These are phyloP conservation scores for Caenorhabditis becei DNA, from an alignment of 2,888 invertebrate genomes.

Conservation along the genomic window DNA sequence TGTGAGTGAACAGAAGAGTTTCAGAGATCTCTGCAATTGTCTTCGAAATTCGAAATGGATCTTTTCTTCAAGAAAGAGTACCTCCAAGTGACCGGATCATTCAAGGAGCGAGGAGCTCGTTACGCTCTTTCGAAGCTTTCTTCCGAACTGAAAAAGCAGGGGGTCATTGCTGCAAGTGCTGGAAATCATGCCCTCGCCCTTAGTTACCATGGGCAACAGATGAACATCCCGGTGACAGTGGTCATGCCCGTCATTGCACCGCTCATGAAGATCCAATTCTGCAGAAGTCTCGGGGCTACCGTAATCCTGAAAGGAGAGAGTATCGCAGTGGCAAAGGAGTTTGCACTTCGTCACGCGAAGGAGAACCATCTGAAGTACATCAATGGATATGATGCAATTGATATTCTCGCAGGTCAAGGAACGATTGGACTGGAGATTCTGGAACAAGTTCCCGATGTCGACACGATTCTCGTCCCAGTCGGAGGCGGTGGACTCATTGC, in stretches of 20 bases:
- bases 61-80: slow-evolving; percentile 95
- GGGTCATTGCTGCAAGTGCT: slow-evolving; percentile 78
- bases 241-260: slow-evolving; percentile 97
- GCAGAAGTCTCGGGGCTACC: slow-evolving; percentile 89
- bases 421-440: slow-evolving; percentile 94
- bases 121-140: slow-evolving; percentile 68
- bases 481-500: slow-evolving; percentile 96
- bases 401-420: slow-evolving; percentile 95
- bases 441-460: slow-evolving; percentile 89
- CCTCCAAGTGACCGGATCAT: slow-evolving; percentile 95
- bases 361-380: slow-evolving; percentile 89
- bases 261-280: slow-evolving; percentile 95
- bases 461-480: slow-evolving; percentile 93
- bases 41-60: slow-evolving; percentile 88
- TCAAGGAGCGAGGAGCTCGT: slow-evolving; percentile 93
- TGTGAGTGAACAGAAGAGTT: slow-evolving; percentile 65
- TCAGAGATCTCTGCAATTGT: slow-evolving; percentile 90
- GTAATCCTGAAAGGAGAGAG: slow-evolving; percentile 86
- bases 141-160: slow-evolving; percentile 59
- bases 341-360: slow-evolving; percentile 88
- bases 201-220: slow-evolving; percentile 88
- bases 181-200: slow-evolving; percentile 93
- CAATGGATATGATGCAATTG: slow-evolving; percentile 95
- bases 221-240: slow-evolving; percentile 88
- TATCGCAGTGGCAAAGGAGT: slow-evolving; percentile 85